Conservation (phyloP, 1,140 invertebrate genomes). For the Drosophila oshimai region DNA sequence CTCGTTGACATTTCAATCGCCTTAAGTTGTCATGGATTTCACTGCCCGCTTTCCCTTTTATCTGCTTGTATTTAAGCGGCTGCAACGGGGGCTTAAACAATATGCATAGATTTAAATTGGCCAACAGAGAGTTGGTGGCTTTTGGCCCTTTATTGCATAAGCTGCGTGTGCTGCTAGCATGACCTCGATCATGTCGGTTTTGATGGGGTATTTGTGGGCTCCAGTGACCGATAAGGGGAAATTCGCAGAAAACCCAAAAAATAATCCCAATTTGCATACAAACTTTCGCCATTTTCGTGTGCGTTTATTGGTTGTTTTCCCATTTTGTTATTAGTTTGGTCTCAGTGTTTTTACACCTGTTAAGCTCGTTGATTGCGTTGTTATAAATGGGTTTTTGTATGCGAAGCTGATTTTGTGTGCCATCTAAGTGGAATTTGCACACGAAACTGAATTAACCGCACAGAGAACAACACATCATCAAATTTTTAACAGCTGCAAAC, state of each 20-base stretch:
- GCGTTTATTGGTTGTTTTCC: conserved; percentile 34
- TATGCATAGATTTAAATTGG: conserved; percentile 33
- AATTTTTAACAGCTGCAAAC: conserved; percentile 21
- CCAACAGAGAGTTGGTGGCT: conserved; percentile 1
- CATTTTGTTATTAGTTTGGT: conserved; percentile 27
- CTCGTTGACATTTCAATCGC: conserved; percentile 47
- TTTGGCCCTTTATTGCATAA: conserved; percentile 32
- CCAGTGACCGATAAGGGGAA: conserved; percentile 20
- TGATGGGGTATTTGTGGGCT: conserved; percentile 6
- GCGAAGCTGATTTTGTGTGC: neutral
- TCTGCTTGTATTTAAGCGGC: conserved; percentile 29
- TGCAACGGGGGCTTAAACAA: conserved; percentile 22
- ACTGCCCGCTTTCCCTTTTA: conserved; percentile 4
- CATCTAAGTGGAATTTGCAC: conserved; percentile 61
- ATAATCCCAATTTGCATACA: conserved; percentile 58
- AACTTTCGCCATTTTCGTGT: conserved; percentile 55
- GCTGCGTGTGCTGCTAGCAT: neutral
- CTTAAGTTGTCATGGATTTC: conserved; percentile 44
- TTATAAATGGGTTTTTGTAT: conserved; percentile 6
- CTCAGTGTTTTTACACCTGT: conserved; percentile 40
- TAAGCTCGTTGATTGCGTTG: conserved; percentile 37
- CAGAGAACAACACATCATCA: conserved; percentile 10
- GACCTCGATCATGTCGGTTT: conserved; percentile 12
- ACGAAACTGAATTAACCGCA: conserved; percentile 24
- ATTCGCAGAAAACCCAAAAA: conserved; percentile 27